Percentiles rank a stretch among this genome's conserved stretches.
These are phyloP conservation scores for Cygnus buccinator DNA, from an alignment of 2,113 vertebrate genomes.

Conservation along the genomic window DNA sequence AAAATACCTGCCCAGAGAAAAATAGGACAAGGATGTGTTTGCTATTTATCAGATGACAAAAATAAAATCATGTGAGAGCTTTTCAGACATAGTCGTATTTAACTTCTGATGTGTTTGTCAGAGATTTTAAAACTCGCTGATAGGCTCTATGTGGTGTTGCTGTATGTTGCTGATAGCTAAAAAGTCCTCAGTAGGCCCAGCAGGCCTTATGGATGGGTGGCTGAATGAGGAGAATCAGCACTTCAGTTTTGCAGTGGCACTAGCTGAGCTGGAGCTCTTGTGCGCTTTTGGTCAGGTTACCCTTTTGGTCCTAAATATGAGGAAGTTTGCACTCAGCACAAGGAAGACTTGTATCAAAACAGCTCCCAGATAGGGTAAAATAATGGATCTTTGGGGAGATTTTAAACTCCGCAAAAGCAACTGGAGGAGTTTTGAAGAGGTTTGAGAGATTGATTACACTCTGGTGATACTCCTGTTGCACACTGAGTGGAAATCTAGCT, in stretches of 20 bases:
- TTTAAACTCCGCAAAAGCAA: background rate
- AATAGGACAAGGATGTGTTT: background rate
- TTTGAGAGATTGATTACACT: background rate
- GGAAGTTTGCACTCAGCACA: background rate
- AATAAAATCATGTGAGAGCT: background rate
- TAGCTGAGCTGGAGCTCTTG: background rate
- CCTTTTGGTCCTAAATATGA: background rate
- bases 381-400: background rate
- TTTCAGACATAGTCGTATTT: background rate
- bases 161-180: background rate
- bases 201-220: background rate
- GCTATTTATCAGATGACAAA: background rate
- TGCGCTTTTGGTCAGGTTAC: background rate
- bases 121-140: background rate
- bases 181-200: background rate
- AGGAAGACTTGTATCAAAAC: background rate
- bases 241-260: background rate
- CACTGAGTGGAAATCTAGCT: background rate
- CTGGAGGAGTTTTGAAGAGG: background rate
- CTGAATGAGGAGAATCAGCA: background rate
- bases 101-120: background rate
- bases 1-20: background rate
- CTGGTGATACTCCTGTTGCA: background rate
- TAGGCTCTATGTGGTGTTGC: background rate
- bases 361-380: background rate